Evolutionary conservation across 1,140 invertebrate genomes (phyloP).

Genomic region (Gerris buenoi): DNA sequence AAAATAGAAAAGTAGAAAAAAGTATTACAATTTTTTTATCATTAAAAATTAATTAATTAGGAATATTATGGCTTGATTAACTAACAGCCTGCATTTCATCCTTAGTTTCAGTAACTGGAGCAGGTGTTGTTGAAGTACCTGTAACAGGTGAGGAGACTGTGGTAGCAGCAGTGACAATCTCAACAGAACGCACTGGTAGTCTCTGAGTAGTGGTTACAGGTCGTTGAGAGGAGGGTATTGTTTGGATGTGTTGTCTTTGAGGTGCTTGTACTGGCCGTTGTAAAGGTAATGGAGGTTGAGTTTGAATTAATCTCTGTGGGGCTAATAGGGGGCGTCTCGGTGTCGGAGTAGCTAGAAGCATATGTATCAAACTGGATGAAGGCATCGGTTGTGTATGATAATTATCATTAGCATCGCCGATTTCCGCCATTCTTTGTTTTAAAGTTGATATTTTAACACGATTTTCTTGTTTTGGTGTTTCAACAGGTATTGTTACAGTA

Average conservation of each 20-base stretch:
- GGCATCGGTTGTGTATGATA: neutral
- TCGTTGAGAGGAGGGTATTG: neutral
- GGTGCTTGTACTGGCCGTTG: too few species aligned
- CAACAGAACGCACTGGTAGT: neutral
- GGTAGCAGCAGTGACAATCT: neutral
- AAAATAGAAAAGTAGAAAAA: too few species aligned
- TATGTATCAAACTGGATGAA: neutral
- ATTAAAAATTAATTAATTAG: too few species aligned
- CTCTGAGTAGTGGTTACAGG: neutral
- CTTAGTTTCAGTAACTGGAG: neutral
- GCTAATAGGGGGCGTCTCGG: neutral
- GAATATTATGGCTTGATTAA: too few species aligned
- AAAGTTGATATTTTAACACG: neutral
- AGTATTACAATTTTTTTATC: too few species aligned
- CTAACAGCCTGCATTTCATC: neutral
- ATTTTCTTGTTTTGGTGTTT: neutral
- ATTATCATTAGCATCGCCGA: neutral
- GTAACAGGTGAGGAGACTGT: neutral
- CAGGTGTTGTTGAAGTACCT: neutral
- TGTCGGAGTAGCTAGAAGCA: neutral
- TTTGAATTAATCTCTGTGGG: neutral
- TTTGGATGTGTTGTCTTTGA: too few species aligned
- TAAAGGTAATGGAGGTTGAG: too few species aligned
- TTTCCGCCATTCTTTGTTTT: slow-evolving; percentile 1
- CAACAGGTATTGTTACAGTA: neutral